A percentile compares a stretch with the other conserved stretches of the same genome.
Conservation (phyloP, 2,113 vertebrate genomes). For the Diadophis punctatus region DNA sequence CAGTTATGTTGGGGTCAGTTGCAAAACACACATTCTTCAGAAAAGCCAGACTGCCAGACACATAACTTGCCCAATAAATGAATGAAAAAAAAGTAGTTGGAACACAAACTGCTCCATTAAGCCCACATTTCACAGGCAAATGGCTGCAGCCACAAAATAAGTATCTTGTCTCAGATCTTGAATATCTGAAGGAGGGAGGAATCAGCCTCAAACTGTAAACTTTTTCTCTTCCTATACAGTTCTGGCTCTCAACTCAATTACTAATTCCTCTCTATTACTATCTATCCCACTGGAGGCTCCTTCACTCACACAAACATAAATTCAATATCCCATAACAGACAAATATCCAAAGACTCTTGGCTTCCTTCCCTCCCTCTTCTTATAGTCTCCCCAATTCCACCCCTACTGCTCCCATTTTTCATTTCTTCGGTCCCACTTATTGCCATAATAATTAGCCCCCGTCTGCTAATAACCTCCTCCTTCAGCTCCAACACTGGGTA, state of each 20-base stretch:
- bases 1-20: background rate
- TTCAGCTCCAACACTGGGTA: background rate
- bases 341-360: background rate
- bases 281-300: background rate
- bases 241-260: background rate
- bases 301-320: background rate
- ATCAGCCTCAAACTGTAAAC: background rate
- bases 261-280: background rate
- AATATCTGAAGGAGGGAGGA: background rate
- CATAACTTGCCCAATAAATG: background rate
- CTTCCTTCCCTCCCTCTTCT: background rate
- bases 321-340: background rate
- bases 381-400: background rate
- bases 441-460: background rate
- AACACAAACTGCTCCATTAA: background rate
- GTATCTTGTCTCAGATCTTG: background rate
- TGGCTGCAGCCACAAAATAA: background rate
- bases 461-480: background rate
- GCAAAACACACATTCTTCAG: background rate
- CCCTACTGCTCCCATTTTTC: background rate
- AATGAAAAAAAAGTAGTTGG: background rate
- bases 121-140: no score
- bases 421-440: background rate
- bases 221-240: background rate
- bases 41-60: background rate